phyloP scores from a whole-genome alignment of 1,140 invertebrate species.

The Brachionus paranguensis region DNA sequence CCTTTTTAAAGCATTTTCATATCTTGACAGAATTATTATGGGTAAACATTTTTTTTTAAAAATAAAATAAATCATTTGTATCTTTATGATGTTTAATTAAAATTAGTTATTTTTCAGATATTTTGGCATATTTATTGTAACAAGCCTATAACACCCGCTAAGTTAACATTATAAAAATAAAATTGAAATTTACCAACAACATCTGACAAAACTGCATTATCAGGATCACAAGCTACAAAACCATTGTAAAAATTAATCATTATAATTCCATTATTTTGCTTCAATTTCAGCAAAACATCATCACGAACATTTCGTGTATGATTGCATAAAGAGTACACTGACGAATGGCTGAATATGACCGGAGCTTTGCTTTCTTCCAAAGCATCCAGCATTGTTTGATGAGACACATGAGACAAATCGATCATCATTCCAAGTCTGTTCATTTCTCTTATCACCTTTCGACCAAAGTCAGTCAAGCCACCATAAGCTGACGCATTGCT shows the following conservation, averaged over 20 bases:
- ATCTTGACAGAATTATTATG: too few relatives aligned
- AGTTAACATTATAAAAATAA: too few relatives aligned
- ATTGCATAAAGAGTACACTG: slow-evolving; percentile 73
- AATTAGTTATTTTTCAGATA: too few relatives aligned
- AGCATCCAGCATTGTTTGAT: slow-evolving; percentile 73
- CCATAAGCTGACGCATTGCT: slow-evolving; percentile 4
- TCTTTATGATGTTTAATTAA: too few relatives aligned
- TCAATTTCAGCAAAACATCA: slow-evolving; percentile 65
- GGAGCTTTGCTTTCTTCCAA: slow-evolving; percentile 71
- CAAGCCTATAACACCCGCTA: too few relatives aligned
- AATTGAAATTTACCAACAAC: slow-evolving; percentile 62
- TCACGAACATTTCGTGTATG: slow-evolving; percentile 79
- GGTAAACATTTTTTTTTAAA: too few relatives aligned
- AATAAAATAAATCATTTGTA: too few relatives aligned
- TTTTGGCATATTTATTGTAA: too few relatives aligned
- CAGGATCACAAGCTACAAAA: slow-evolving; percentile 67
- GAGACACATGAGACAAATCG: slow-evolving; percentile 77
- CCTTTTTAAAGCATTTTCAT: too few relatives aligned
- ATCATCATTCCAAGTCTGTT: slow-evolving; percentile 73
- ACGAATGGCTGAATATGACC: slow-evolving; percentile 82
- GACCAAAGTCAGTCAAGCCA: slow-evolving; percentile 44
- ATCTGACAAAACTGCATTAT: slow-evolving; percentile 61
- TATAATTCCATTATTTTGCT: slow-evolving; percentile 66
- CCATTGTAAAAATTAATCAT: slow-evolving; percentile 86
- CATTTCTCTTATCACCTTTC: slow-evolving; percentile 61